Evolutionary conservation across 2,888 invertebrate genomes (phyloP).

Genomic region (Sphecodes monilicornis): DNA sequence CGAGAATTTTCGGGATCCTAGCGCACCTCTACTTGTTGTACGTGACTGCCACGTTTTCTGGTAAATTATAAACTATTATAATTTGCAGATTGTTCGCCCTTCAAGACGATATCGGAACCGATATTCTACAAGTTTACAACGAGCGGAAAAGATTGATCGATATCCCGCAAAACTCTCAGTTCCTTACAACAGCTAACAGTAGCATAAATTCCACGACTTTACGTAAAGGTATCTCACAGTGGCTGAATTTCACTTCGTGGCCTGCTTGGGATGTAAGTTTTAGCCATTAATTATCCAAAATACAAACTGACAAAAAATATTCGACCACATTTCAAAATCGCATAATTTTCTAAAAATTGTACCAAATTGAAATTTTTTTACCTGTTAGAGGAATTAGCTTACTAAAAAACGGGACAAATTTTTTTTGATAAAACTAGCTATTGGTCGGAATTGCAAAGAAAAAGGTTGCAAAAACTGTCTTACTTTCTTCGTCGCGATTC

Average conservation of each 20-base stretch:
- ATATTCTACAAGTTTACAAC: conserved; percentile 76
- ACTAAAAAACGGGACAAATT: too few relatives aligned
- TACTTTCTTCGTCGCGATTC: too few relatives aligned
- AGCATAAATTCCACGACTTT: conserved; percentile 71
- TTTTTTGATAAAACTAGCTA: too few relatives aligned
- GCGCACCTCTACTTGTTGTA: too few relatives aligned
- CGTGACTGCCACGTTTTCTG: neutral
- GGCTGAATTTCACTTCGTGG: conserved; percentile 81
- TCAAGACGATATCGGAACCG: conserved; percentile 77
- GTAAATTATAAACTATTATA: conserved; percentile 29
- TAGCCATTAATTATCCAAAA: neutral
- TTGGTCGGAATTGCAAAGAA: too few relatives aligned
- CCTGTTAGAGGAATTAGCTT: too few relatives aligned
- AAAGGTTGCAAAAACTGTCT: too few relatives aligned
- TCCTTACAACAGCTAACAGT: conserved; percentile 72
- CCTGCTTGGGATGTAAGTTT: conserved; percentile 85
- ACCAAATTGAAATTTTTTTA: too few relatives aligned
- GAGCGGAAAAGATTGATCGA: conserved; percentile 74
- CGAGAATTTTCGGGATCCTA: too few relatives aligned
- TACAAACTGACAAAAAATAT: too few relatives aligned
- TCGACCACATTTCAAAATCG: too few relatives aligned
- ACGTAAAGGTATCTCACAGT: conserved; percentile 66
- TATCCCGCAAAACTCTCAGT: conserved; percentile 78
- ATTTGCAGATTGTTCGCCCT: conserved; percentile 76
- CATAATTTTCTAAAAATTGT: too few relatives aligned